Conservation (phyloP, 2,797 vertebrate genomes). For the Aphelocoma californica region DNA sequence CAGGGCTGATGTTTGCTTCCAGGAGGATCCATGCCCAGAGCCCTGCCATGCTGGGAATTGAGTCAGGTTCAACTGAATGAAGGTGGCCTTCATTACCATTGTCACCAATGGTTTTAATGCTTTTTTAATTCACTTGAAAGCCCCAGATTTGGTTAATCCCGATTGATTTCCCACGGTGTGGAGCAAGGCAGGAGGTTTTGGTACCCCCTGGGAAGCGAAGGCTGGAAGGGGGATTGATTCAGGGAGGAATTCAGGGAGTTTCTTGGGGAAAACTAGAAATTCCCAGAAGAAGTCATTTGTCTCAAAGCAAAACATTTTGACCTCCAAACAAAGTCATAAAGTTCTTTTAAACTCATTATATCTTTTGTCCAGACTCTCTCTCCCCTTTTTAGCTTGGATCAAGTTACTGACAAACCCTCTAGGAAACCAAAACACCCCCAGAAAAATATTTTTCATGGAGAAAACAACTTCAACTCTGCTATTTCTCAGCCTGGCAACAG, state of each 20-base stretch:
- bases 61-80: background rate
- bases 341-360: accelerated
- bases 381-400: background rate
- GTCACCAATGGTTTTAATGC: background rate
- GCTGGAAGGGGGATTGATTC: background rate
- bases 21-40: background rate
- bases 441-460: background rate
- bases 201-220: accelerated
- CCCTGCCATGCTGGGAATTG: background rate
- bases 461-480: background rate
- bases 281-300: background rate
- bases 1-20: background rate
- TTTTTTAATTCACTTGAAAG: background rate
- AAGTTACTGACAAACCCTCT: background rate
- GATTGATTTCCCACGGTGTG: background rate
- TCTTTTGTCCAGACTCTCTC: background rate
- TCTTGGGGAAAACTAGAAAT: background rate
- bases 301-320: background rate
- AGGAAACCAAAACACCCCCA: background rate
- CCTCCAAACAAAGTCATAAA: background rate
- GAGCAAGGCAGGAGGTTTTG: background rate
- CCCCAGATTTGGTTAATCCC: background rate
- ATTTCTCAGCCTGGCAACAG: background rate
- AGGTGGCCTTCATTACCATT: background rate
- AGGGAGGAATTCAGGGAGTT: background rate